phyloP scores from a whole-genome alignment of 2,888 invertebrate species.

The Xestoiulus laeticollis region DNA sequence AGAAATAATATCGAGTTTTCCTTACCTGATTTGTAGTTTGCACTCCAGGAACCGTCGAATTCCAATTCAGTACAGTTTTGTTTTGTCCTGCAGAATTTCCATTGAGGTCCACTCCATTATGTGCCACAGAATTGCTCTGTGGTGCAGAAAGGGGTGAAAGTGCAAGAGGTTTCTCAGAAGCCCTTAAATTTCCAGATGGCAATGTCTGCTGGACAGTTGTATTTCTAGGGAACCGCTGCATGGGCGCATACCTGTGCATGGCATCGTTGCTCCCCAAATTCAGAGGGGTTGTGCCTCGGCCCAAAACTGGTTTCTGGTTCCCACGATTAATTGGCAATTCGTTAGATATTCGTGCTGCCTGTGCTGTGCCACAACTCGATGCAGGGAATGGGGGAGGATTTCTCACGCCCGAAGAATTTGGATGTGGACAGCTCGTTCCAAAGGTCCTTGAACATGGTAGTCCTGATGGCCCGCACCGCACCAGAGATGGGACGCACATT shows the following conservation, averaged over 20 bases:
- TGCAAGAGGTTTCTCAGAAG: slow-evolving; percentile 8
- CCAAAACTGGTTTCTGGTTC: slow-evolving; percentile 17
- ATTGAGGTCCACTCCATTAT: background rate
- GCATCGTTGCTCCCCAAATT: background rate
- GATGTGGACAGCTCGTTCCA: background rate
- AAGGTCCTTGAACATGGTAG: background rate
- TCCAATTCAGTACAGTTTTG: background rate
- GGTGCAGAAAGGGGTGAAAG: background rate
- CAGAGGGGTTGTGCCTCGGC: background rate
- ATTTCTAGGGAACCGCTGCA: background rate
- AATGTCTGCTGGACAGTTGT: background rate
- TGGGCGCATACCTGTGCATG: background rate
- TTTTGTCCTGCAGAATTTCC: background rate
- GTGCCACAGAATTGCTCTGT: background rate
- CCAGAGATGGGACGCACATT: background rate
- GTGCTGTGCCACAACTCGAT: background rate
- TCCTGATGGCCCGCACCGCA: background rate
- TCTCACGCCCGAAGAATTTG: background rate
- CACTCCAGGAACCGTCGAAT: background rate
- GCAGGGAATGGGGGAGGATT: background rate
- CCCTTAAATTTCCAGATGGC: background rate
- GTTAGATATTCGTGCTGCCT: background rate
- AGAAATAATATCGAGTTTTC: background rate
- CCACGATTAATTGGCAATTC: slow-evolving; percentile 17
- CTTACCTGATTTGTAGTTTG: background rate